Percentiles rank a stretch among this genome's conserved stretches.
Conservation (phyloP, 2,888 invertebrate genomes). For the Brenthis daphne region DNA sequence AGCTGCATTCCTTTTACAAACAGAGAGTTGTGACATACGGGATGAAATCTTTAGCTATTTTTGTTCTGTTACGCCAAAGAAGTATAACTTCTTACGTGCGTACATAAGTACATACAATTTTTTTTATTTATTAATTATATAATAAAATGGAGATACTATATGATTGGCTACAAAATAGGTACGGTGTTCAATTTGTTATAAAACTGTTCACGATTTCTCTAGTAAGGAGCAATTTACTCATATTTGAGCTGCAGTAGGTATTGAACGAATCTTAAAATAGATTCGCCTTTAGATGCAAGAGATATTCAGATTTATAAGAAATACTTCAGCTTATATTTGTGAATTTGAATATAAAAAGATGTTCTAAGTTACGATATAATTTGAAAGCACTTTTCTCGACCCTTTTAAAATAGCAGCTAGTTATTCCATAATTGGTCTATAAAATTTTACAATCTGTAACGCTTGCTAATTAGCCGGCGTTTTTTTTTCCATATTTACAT, state of each 20-base stretch:
- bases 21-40: no score
- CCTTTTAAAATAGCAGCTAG: neutral
- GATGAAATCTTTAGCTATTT: no score
- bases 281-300: neutral
- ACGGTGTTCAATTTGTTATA: no score
- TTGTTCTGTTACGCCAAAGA: no score
- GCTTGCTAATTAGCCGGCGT: slow-evolving; percentile 6
- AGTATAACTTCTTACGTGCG: no score
- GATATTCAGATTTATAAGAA: slow-evolving; percentile 9
- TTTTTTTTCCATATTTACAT: neutral
- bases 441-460: slow-evolving; percentile 11
- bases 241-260: neutral
- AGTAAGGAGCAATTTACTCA: neutral
- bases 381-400: neutral
- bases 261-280: neutral
- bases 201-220: neutral
- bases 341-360: neutral
- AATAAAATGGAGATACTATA: no score
- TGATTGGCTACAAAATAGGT: no score
- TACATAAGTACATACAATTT: no score
- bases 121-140: no score
- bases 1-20: no score
- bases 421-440: slow-evolving; percentile 13
- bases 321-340: neutral
- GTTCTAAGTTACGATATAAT: slow-evolving; percentile 7